Base-by-base conservation (phyloP, 2,888 invertebrate genomes). In the Leptopilina syphax region DNA sequence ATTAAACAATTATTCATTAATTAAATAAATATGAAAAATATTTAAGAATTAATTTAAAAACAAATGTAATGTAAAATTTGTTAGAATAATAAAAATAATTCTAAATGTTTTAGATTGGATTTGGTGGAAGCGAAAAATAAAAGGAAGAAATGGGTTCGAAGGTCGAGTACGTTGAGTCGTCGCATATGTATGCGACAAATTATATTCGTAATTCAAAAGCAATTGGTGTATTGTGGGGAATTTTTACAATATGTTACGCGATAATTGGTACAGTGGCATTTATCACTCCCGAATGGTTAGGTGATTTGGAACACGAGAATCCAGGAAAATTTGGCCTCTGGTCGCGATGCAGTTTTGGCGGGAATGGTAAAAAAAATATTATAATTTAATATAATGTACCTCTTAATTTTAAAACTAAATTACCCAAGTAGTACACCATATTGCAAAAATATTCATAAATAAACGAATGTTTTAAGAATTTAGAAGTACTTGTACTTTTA, bases 191-290 rank as follows among this genome's bases (percentile, higher is more conserved):
- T 93, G 97, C 97, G 84, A 96, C 97, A 82, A 97, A 96, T 93
- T 97, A 97, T 92, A 96, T 97, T 86, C 95, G 97, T 87, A 97
- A 97, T 93, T 97, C 97, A 86, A 97, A 97, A 93, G 98, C 98
- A 76, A 97, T 99, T 84, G 98, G 98, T 77, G 98, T 99, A 82
- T 94, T 99, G 86, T 99, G 99, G 99, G 98, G 97, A 83, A 97
- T 99, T 90, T 98, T 99, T 93, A 97, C 98, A 85, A 97, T 99
- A 91, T 98, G 98, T 93, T 98, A 98, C 92, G 97, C 98, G 84
- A 98, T 99, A 90, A 98, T 99, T 90, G 96, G 96, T 88, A 96
- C 97, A 86, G 98, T 99, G 54, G 97, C 98, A 5, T 98, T 99
- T 92, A 96, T 99, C 80, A 98, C 98, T 83, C 98, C 98, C 66